Evolutionary conservation across 2,113 vertebrate species (phyloP).

Genomic region (Gallinago jamesoni): DNA sequence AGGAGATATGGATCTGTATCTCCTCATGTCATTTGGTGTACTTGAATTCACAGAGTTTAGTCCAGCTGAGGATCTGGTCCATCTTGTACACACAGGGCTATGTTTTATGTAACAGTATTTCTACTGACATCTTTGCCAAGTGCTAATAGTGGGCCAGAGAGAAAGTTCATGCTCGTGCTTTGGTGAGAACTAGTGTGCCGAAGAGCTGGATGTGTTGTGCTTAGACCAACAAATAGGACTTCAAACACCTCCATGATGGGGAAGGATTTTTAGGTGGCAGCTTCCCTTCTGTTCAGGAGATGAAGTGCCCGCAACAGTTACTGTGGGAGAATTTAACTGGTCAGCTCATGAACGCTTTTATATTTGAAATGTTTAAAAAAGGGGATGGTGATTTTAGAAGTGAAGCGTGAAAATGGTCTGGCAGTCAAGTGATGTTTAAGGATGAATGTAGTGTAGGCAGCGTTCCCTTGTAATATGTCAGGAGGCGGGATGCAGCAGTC

Average conservation of each 20-base stretch:
- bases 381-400: not conserved
- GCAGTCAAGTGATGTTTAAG: not conserved
- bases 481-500: not conserved
- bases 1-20: not conserved
- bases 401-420: not conserved
- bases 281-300: not conserved
- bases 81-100: not conserved
- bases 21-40: not conserved
- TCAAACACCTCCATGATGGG: not conserved
- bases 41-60: not conserved
- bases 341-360: not conserved
- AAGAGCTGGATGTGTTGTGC: not conserved
- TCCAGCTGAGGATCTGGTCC: not conserved
- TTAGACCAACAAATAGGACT: not conserved
- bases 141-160: not conserved
- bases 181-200: not conserved
- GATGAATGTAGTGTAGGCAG: not conserved
- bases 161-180: not conserved
- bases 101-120: not conserved
- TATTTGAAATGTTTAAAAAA: not conserved
- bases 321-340: not conserved
- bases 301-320: not conserved
- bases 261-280: not conserved
- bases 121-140: not conserved
- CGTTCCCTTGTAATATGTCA: not conserved